Percentiles rank a stretch among this genome's conserved stretches.
Evolutionary conservation across 2,888 invertebrate genomes (phyloP).

Genomic region (Ephialtes manifestator): DNA sequence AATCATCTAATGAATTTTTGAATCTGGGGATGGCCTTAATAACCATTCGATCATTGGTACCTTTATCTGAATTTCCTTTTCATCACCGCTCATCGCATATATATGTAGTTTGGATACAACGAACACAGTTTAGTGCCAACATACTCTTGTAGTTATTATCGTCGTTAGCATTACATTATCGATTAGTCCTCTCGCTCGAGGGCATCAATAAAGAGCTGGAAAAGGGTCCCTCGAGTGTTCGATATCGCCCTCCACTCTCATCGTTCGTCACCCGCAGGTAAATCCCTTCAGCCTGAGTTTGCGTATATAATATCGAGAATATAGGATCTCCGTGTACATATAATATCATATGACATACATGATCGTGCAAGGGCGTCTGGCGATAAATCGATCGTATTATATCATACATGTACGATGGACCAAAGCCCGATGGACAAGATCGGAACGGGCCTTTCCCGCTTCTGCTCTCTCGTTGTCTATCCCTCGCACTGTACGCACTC

Average conservation of each 20-base stretch:
- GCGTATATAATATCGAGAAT: neutral
- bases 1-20: no score
- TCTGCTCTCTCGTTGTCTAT: neutral
- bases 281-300: conserved; percentile 37
- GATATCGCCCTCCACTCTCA: conserved; percentile 30
- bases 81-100: neutral
- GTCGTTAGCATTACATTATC: conserved; percentile 55
- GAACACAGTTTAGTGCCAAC: neutral
- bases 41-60: no score
- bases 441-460: conserved; percentile 41
- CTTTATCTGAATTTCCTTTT: neutral
- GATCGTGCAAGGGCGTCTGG: conserved; percentile 29
- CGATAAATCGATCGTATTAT: conserved; percentile 62
- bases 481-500: conserved; percentile 10
- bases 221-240: conserved; percentile 24
- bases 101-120: neutral
- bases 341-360: conserved; percentile 6
- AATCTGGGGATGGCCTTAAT: no score
- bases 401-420: conserved; percentile 47
- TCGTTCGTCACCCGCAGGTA: conserved; percentile 59
- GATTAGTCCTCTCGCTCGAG: conserved; percentile 51
- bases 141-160: conserved; percentile 54
- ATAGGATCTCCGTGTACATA: conserved; percentile 12
- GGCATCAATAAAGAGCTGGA: conserved; percentile 59
- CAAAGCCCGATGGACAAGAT: conserved; percentile 46